phyloP scores from a whole-genome alignment of 2,888 invertebrate species.

The Sylvicola cinctus region DNA sequence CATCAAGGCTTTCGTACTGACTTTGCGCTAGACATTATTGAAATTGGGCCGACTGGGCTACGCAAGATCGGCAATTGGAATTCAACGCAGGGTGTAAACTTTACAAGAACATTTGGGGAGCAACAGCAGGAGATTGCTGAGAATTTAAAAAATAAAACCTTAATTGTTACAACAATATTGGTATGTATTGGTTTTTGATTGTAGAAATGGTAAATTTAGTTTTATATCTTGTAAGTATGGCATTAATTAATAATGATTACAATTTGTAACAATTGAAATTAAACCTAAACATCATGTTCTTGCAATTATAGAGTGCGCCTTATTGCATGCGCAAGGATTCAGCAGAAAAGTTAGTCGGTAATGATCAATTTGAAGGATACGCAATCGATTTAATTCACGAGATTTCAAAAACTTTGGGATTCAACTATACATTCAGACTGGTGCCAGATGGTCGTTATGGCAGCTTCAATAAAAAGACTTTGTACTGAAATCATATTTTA shows the following conservation, averaged over 20 bases:
- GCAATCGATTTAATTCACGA: constrained; percentile 85
- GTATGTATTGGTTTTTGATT: constrained; percentile 31
- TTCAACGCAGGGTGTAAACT: constrained; percentile 70
- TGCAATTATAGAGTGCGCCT: constrained; percentile 71
- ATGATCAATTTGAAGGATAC: constrained; percentile 88
- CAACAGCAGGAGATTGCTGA: constrained; percentile 75
- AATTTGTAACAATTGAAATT: too few relatives aligned
- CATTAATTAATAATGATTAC: neutral
- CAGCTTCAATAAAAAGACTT: constrained; percentile 52
- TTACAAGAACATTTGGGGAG: constrained; percentile 67
- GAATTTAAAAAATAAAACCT: constrained; percentile 77
- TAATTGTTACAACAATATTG: constrained; percentile 77
- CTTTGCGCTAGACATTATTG: constrained; percentile 80
- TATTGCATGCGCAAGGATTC: constrained; percentile 89
- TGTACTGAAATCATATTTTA: constrained; percentile 1
- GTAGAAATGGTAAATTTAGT: neutral
- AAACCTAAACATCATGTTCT: too few relatives aligned
- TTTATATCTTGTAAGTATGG: neutral
- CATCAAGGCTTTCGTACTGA: constrained; percentile 83
- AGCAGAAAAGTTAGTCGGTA: constrained; percentile 62
- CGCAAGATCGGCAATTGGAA: constrained; percentile 79
- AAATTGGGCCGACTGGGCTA: constrained; percentile 64
- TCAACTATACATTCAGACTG: constrained; percentile 69
- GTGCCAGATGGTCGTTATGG: constrained; percentile 77
- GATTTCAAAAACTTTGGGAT: constrained; percentile 69